Evolutionary conservation across 2,797 vertebrate species (phyloP), one percentile per base, ranked within the genome.

Genomic region (Arremon aurantiirostris): DNA sequence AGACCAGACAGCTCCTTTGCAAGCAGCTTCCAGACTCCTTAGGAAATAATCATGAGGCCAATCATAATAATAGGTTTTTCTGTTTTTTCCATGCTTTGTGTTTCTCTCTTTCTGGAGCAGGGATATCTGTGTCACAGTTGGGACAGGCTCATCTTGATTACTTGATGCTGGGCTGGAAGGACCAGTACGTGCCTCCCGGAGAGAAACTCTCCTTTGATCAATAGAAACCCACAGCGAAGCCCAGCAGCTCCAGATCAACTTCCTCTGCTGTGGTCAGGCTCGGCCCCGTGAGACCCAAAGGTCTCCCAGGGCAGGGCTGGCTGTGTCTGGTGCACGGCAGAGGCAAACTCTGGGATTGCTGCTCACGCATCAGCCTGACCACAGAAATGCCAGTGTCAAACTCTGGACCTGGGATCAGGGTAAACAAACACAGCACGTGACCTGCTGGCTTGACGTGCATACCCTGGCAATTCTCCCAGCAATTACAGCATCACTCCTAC

Each of bases 361-460:
- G 2, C 61, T 78, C 5, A 10, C 27, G 41, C 83, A 46, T 2
- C 65, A 69, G 86, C 76, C 96, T 91, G 92, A 96, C 95, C 96
- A 95, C 97, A 97, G 86, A 46, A 70, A 89, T 47, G 90, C 91
- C 82, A 71, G 83, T 30, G 94, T 53, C 86, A 14, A 90, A 26
- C 85, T 86, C 70, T 13, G 79, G 90, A 50, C 66, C 64, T 27
- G 72, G 86, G 77, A 21, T 35, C 18, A 77, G 90, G 92, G 90
- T 94, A 97, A 97, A 97, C 94, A 97, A 94, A 95, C 76, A 30
- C 87, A 23, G 95, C 97, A 92, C 86, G 79, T 93, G 96, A 91
- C 18, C 49, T 1, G 76, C 85, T 59, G 82, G 66, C 85, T 22
- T 86, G 93, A 82, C 35, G 68, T 80, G 5, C 60, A 81, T 30